Evolutionary conservation across 2,797 vertebrate genomes (phyloP).

Genomic region (Phataginus tricuspis): DNA sequence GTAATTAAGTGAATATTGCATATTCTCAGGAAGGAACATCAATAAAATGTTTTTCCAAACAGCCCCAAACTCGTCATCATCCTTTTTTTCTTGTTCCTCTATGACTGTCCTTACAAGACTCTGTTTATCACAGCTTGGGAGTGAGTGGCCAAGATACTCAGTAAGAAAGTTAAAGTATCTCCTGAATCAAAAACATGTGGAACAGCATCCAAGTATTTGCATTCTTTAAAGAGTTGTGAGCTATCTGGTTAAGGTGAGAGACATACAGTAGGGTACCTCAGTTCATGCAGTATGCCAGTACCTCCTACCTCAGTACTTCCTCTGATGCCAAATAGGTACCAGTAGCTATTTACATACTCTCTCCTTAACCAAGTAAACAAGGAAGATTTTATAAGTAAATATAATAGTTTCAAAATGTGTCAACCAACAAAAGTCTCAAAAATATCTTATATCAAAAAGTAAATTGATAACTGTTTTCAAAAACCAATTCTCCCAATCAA

Average conservation of each 20-base stretch:
- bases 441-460: background rate
- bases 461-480: background rate
- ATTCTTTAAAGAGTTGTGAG: background rate
- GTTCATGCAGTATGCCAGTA: background rate
- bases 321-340: background rate
- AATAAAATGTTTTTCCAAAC: background rate
- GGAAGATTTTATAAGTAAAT: background rate
- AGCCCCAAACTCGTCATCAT: background rate
- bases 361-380: background rate
- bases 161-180: background rate
- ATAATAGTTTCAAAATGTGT: background rate
- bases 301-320: background rate
- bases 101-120: background rate
- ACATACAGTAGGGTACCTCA: background rate
- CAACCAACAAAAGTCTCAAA: background rate
- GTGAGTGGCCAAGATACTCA: background rate
- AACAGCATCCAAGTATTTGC: background rate
- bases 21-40: background rate
- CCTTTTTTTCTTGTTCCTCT: background rate
- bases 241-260: background rate
- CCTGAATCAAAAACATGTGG: background rate
- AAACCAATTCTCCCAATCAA: background rate
- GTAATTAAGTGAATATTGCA: background rate
- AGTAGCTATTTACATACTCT: background rate
- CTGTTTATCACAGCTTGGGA: background rate